Base-by-base conservation (phyloP, 2,113 vertebrate species). In the Gopherus flavomarginatus region DNA sequence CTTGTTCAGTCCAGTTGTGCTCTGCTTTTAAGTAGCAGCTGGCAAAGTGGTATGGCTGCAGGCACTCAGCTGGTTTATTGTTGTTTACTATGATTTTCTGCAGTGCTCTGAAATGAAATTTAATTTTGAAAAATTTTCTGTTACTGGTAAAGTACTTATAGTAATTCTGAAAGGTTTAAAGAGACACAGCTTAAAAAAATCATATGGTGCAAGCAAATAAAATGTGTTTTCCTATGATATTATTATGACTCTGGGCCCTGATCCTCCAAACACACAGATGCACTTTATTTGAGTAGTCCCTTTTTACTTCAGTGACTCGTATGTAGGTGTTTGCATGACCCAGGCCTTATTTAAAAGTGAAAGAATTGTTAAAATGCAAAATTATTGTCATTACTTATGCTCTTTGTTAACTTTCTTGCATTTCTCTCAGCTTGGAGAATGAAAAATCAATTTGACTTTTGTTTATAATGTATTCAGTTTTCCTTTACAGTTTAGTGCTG, bases 171-270 rank as follows among this genome's bases (percentile, higher is more conserved):
- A 57, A 0, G 5, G n/a, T 86, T 94, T 7, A 0, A 62, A 95
- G 92, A 86, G 88, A 83, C 92, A 90, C 49, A 85, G 84, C 86
- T 53, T 49, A 86, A 35, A 31, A 14, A 14, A 86, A 79, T 83
- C 81, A 75, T 78, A 91, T 65, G 86, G 86, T 91, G 84, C 88
- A 81, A 94, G 80, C 21, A 91, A 94, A 84, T 31, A 69, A n/a
- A 69, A 35, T 19, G 82, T 1, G 7, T 90, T 96, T 96, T 84
- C 79, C 38, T 53, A 16, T 69, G 56, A 78, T 95, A 53, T 89
- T 96, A 90, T 92, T 94, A 85, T 79, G 92, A 93, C 38, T 86
- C 50, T 59, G 72, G 53, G 24, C 91, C 90, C 91, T 81, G 91
- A 94, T 87, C 88, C 77, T 97, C 91, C 94, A 93, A 87, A 88